Evolutionary conservation across 2,113 vertebrate genomes (phyloP), one percentile per base, ranked within the genome.

Genomic region (Atlantisia rogersi): DNA sequence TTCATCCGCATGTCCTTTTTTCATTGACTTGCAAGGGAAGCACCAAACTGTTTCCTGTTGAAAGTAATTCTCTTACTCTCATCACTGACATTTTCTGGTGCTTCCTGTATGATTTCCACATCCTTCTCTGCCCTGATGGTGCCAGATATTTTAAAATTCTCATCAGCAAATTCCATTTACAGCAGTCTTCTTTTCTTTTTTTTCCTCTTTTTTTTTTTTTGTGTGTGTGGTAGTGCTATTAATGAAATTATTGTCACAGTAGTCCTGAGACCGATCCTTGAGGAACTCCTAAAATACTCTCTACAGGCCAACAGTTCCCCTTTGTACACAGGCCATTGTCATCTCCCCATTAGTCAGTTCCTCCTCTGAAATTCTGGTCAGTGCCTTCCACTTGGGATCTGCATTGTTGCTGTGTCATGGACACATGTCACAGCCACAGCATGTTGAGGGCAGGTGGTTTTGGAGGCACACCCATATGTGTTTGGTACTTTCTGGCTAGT

Each of bases 201-300:
- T 35, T 48, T 28, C 10, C 29, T 46, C 55, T 35, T 42, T 12
- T 35, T 77, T 75, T 35, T 35, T 35, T 35, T 35, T 35, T 35
- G n/a, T 35, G 35, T 62, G 53, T 31, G 17, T 39, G 14, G 29
- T 15, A 91, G 78, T 74, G 26, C 6, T 91, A 71, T 79, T 95
- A 75, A 91, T 84, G 68, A 92, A 91, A 71, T 88, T 87, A 85
- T 56, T 93, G 60, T 94, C 83, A 88, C 53, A 89, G 59, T 29
- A 86, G 65, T 88, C 59, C 28, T 63, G 71, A 94, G 82, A 86
- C 40, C 1, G 4, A 32, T 81, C 65, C 65, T 88, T 94, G 77
- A 92, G 95, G 92, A 95, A 94, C 88, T 97, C 73, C 69, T 86
- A 20, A 97, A 95, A 96, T 95, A 95, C 26, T 69, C 42, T 84